These are phyloP conservation scores for Palythoa caribaeorum DNA, from an alignment of 92 coral and sea anemone genomes.

Conservation along the genomic window DNA sequence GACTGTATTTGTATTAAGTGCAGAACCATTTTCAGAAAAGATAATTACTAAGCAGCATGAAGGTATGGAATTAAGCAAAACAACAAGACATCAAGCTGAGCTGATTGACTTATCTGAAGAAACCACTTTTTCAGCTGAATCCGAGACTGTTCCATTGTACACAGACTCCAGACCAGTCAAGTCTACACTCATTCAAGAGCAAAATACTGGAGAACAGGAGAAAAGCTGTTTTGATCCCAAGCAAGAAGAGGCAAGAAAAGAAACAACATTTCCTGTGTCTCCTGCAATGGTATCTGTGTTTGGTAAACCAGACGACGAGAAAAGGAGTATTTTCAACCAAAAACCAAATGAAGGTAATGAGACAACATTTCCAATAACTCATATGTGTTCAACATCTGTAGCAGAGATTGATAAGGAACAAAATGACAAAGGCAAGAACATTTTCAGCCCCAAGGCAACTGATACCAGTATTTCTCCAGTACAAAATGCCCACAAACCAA, in stretches of 20 bases:
- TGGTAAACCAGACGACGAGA: background rate
- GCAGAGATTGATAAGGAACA: background rate
- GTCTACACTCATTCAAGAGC: background rate
- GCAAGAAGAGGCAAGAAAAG: background rate
- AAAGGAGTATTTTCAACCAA: background rate
- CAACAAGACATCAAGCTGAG: background rate
- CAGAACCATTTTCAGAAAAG: constrained; percentile 37
- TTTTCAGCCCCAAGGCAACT: background rate
- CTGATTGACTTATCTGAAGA: background rate
- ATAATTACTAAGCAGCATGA: constrained; percentile 22
- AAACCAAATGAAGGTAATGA: background rate
- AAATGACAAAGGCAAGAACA: background rate
- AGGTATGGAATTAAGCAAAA: background rate
- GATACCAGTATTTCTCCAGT: background rate
- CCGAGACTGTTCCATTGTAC: background rate
- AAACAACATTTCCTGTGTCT: constrained; percentile 23
- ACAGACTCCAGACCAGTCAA: background rate
- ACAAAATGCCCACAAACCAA: background rate
- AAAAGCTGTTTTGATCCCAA: background rate
- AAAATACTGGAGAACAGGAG: background rate
- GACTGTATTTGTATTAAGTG: constrained; percentile 63
- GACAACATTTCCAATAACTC: background rate
- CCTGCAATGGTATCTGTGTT: background rate
- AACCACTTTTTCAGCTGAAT: background rate
- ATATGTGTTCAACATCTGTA: constrained; percentile 1